phyloP scores from a whole-genome alignment of 2,113 vertebrate genomes.

The Cinclus cinclus region DNA sequence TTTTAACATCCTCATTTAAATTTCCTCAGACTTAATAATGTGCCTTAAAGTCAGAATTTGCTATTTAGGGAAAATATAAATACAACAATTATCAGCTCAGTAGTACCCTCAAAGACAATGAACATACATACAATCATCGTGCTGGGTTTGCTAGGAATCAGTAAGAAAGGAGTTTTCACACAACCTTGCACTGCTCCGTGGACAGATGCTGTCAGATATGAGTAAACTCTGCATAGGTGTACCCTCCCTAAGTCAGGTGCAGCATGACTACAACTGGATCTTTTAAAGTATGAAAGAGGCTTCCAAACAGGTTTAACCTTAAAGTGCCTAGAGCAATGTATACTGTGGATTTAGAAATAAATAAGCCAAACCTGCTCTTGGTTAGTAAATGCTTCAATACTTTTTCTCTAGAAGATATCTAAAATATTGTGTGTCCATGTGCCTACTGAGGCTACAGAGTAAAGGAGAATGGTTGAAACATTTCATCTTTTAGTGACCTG shows the following conservation, averaged over 20 bases:
- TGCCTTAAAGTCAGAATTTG: background rate
- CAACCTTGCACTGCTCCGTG: background rate
- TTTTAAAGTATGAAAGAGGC: background rate
- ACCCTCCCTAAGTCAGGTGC: background rate
- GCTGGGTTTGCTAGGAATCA: background rate
- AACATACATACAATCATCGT: background rate
- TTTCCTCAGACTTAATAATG: conserved; percentile 44
- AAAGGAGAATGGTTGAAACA: background rate
- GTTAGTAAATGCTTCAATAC: background rate
- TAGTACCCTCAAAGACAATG: background rate
- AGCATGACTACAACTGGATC: fast-evolving
- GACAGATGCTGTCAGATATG: background rate
- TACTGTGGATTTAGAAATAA: background rate
- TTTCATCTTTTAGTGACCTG: background rate
- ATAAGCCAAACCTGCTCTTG: background rate
- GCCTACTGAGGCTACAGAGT: background rate
- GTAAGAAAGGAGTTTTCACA: background rate
- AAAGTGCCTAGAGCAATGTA: background rate
- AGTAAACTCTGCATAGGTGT: background rate
- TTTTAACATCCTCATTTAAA: conserved; percentile 60
- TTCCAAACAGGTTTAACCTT: background rate
- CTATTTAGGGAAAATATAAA: conserved; percentile 56
- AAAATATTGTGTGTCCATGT: background rate
- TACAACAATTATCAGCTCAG: background rate
- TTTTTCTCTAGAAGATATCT: background rate